A percentile compares a stretch with the other conserved stretches of the same genome.
These are phyloP conservation scores for Meiosimyza platycephala DNA, from an alignment of 2,888 invertebrate genomes.

Conservation along the genomic window DNA sequence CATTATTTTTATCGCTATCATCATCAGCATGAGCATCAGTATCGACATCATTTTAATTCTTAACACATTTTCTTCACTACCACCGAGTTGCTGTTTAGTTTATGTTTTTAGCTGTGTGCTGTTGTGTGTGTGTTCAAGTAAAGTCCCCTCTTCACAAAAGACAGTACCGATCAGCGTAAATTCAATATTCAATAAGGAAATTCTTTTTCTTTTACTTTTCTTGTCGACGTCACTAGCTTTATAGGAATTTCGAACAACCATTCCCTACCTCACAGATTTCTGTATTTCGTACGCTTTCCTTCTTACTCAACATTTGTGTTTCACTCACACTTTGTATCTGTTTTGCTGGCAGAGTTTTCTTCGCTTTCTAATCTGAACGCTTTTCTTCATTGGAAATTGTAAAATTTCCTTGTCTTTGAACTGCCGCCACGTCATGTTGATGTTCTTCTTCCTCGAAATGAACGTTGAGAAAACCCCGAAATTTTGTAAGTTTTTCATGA, in stretches of 20 bases:
- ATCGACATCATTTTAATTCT: neutral
- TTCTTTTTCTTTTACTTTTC: neutral
- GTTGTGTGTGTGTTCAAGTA: too few species aligned
- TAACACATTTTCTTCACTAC: neutral
- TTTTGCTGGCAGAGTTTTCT: neutral
- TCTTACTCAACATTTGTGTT: too few species aligned
- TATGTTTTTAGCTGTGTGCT: too few species aligned
- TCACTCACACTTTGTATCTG: neutral
- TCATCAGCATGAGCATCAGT: slow-evolving; percentile 8
- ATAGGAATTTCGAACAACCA: too few species aligned
- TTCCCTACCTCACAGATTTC: too few species aligned
- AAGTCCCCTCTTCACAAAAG: neutral
- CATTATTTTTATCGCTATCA: neutral
- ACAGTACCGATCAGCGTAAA: neutral
- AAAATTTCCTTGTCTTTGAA: slow-evolving; percentile 34
- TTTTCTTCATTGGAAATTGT: slow-evolving; percentile 21
- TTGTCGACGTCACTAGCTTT: neutral
- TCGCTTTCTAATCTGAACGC: neutral
- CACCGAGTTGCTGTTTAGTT: too few species aligned
- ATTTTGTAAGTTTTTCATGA: slow-evolving; percentile 7
- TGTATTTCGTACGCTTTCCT: neutral
- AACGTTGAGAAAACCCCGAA: neutral
- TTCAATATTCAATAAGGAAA: slow-evolving; percentile 21
- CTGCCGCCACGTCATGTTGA: too few species aligned
- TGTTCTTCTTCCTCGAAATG: too few species aligned